Evolutionary conservation across 1,140 invertebrate genomes (phyloP).

Genomic region (Drosophila bocqueti): DNA sequence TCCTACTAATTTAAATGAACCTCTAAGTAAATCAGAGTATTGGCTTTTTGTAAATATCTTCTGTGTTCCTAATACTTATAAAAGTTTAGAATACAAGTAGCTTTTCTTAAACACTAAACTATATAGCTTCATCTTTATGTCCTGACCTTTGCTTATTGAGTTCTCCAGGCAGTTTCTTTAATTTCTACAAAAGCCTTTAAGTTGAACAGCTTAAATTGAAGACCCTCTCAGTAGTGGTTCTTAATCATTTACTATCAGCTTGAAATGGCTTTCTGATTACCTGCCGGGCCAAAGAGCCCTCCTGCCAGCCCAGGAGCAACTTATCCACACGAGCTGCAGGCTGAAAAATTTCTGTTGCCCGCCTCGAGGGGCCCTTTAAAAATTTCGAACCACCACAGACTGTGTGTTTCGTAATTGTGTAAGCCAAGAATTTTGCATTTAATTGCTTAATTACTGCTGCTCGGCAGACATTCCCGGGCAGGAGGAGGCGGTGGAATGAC

Average conservation of each 20-base stretch:
- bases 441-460: conserved; percentile 79
- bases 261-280: conserved; percentile 46
- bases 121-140: background rate
- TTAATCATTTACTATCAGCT: conserved; percentile 36
- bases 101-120: conserved; percentile 11
- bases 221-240: conserved; percentile 3
- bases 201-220: conserved; percentile 7
- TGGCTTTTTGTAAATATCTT: too few species aligned
- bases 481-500: background rate
- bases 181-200: background rate
- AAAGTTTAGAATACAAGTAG: background rate
- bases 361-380: conserved; percentile 58
- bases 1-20: background rate
- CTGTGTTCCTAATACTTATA: background rate
- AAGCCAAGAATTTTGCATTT: conserved; percentile 63
- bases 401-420: conserved; percentile 34
- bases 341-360: conserved; percentile 66
- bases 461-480: conserved; percentile 7
- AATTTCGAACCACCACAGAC: conserved; percentile 30
- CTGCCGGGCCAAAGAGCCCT: conserved; percentile 12
- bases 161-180: background rate
- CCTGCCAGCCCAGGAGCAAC: background rate
- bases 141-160: too few species aligned
- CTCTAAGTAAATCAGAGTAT: too few species aligned
- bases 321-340: conserved; percentile 24